A percentile compares a stretch with the other conserved stretches of the same genome.
phyloP scores from a whole-genome alignment of 2,797 vertebrate species.

The Astyanax mexicanus region DNA sequence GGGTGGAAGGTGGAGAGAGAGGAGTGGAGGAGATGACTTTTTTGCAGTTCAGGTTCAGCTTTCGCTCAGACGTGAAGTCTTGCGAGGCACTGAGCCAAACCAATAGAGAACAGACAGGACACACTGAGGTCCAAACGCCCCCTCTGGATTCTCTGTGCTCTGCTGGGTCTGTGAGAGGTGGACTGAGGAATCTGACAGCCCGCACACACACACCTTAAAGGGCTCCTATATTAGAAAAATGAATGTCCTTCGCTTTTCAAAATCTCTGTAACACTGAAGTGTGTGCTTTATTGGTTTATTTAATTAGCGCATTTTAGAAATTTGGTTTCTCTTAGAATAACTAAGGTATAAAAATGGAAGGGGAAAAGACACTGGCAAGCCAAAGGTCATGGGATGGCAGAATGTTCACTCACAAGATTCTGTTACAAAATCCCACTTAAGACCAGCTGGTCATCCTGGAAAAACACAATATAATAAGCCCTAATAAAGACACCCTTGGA shows the following conservation, averaged over 20 bases:
- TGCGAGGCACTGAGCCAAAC: constrained; percentile 62
- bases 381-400: no score
- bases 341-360: no score
- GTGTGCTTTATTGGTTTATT: no score
- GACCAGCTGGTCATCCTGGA: no score
- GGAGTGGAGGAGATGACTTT: constrained; percentile 34
- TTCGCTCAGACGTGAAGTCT: constrained; percentile 47
- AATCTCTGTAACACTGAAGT: no score
- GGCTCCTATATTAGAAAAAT: neutral
- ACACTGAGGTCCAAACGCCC: constrained; percentile 21
- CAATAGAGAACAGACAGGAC: constrained; percentile 45
- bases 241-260: neutral
- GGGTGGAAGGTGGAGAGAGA: constrained; percentile 35
- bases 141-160: constrained; percentile 8
- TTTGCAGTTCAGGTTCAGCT: constrained; percentile 33
- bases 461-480: no score
- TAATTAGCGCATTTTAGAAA: no score
- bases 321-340: no score
- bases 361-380: no score
- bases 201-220: constrained; percentile 6
- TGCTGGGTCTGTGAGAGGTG: constrained; percentile 17
- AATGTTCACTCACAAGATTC: no score
- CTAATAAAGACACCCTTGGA: no score
- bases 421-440: no score
- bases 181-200: constrained; percentile 27